Evolutionary conservation across 2,113 vertebrate species (phyloP).

Genomic region (Isichthys henryi): DNA sequence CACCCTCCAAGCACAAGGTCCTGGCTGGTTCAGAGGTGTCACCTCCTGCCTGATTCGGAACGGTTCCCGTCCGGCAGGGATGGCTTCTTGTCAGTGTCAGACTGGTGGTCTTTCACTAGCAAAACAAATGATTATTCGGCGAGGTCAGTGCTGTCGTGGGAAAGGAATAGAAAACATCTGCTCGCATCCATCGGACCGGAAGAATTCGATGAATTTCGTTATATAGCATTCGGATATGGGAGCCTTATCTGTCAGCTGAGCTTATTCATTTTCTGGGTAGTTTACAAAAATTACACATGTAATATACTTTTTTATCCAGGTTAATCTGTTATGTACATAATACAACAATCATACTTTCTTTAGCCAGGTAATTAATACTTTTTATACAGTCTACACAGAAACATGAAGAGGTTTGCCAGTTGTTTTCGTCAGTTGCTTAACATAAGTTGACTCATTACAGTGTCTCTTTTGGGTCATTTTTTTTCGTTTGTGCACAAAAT

Average conservation of each 20-base stretch:
- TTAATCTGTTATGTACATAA: background rate
- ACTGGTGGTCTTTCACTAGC: slow-evolving; percentile 1
- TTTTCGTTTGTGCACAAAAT: background rate
- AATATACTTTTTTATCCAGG: background rate
- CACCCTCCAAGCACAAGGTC: background rate
- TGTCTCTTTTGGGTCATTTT: background rate
- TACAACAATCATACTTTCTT: background rate
- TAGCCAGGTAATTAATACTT: background rate
- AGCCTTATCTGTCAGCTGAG: background rate
- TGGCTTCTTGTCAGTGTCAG: background rate
- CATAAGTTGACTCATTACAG: background rate
- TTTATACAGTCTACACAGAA: background rate
- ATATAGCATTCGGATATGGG: background rate
- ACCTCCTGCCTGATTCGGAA: background rate
- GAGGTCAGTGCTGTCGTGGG: background rate
- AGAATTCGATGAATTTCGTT: background rate
- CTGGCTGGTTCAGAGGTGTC: background rate
- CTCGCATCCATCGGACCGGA: background rate
- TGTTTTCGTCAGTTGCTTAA: background rate
- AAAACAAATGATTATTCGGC: background rate
- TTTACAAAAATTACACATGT: background rate
- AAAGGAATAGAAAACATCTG: background rate
- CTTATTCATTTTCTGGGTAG: background rate
- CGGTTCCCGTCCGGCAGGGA: background rate
- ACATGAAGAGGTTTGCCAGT: background rate